Conservation (phyloP, 2,797 vertebrate species). For the Streptopelia turtur region DNA sequence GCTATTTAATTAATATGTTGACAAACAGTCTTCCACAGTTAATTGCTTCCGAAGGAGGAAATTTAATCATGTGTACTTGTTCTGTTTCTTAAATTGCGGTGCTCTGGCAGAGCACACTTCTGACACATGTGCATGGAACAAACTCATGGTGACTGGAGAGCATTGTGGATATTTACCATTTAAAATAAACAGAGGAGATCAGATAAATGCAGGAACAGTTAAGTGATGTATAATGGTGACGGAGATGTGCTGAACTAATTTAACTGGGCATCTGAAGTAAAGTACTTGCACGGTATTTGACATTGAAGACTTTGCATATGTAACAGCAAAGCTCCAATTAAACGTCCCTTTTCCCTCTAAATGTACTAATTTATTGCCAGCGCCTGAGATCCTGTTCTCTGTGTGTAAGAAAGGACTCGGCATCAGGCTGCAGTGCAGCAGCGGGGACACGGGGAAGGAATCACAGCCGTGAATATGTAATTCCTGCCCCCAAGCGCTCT, state of each 20-base stretch:
- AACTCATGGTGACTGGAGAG: neutral
- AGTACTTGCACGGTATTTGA: neutral
- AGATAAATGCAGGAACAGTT: neutral
- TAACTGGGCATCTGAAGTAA: neutral
- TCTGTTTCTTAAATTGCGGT: constrained; percentile 28
- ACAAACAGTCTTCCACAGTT: constrained; percentile 51
- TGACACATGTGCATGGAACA: constrained; percentile 4
- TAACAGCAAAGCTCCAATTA: neutral
- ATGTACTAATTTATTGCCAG: constrained; percentile 22
- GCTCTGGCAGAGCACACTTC: constrained; percentile 28
- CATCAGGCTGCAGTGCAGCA: constrained; percentile 14
- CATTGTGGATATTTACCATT: neutral
- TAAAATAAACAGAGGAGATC: neutral
- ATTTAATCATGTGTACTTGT: constrained; percentile 55
- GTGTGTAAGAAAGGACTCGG: neutral
- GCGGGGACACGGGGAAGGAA: constrained; percentile 43
- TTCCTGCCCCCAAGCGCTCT: constrained; percentile 16
- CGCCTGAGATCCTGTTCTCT: neutral
- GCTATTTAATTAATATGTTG: constrained; percentile 67
- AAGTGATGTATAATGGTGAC: neutral
- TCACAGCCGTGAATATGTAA: neutral
- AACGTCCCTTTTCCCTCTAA: neutral
- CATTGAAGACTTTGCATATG: neutral
- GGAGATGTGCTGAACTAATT: neutral
- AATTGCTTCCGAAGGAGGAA: constrained; percentile 59